Evolutionary conservation across 2,888 invertebrate species (phyloP), one percentile per base, ranked within the genome.

Genomic region (Drosophila algonquin): DNA sequence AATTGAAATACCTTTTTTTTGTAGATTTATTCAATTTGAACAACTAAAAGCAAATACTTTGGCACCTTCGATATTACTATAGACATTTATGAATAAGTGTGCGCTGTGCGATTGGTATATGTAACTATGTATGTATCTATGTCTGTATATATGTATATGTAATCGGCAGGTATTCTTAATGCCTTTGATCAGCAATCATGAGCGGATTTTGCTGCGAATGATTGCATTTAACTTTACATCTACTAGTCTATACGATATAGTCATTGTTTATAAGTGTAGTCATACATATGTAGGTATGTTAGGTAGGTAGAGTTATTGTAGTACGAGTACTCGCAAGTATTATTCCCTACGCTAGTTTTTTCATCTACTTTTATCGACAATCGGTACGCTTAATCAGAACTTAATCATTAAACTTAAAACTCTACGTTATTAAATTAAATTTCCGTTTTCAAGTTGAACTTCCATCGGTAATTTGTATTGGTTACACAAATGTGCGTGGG

Each of bases 11-110:
- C 76, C 47, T 69, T 46, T 61, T 75, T 59, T 67, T 51, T 51
- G 27, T 78, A 55, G 54, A 56, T 83, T 87, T 84, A 87, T 87
- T 83, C 50, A 75, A 75, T 71, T 74, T 79, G 45, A 73, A 76
- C 64, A 87, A 78, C 83, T 86, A 83, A 83, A 86, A 86, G 88
- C 83, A 79, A 86, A 86, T 86, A 86, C 88, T 86, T 86, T 86
- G 85, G 85, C 85, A 86, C 88, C 86, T 86, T 86, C 62, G 75
- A 79, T 69, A 79, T 79, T 81, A 54, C 46, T 58, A 18, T 56
- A 58, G 57, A 61, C 47, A 54, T 59, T 58, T 70, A 52, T 46
- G 52, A 51, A 53, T 47, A 74, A 51, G 40, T 64, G 63, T 47
- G 50, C 18, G 58, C 21, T 45, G 53, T 72, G 55, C 50, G 21